Conservation (phyloP, 1,140 invertebrate genomes). For the Venustaconcha ellipsiformis region DNA sequence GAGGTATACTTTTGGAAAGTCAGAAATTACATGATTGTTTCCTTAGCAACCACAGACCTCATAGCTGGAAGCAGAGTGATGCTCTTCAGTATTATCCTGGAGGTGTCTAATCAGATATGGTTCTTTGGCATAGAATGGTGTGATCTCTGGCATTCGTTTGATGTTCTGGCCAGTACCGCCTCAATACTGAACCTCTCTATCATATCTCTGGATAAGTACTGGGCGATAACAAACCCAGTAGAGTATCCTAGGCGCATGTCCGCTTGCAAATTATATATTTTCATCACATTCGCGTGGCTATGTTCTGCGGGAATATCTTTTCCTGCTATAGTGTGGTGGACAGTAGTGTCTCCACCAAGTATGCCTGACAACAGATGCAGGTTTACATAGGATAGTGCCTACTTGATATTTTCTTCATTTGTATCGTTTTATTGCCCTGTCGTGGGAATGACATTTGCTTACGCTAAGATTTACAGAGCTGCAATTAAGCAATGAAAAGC, state of each 20-base stretch:
- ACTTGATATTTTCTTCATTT: slow-evolving; percentile 67
- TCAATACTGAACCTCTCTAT: slow-evolving; percentile 97
- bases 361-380: slow-evolving; percentile 55
- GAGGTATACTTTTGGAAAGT: slow-evolving; percentile 95
- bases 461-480: slow-evolving; percentile 64
- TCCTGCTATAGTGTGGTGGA: slow-evolving; percentile 96
- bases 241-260: slow-evolving; percentile 97
- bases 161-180: slow-evolving; percentile 96
- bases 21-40: slow-evolving; percentile 98
- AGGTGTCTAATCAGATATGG: slow-evolving; percentile 83
- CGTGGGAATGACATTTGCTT: slow-evolving; percentile 71
- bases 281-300: slow-evolving; percentile 94
- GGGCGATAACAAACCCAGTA: slow-evolving; percentile 97
- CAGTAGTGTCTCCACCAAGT: slow-evolving; percentile 49
- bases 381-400: slow-evolving; percentile 70
- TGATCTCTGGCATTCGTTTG: slow-evolving; percentile 97
- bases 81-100: slow-evolving; percentile 95
- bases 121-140: slow-evolving; percentile 90
- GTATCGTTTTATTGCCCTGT: slow-evolving; percentile 73
- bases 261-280: slow-evolving; percentile 80
- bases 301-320: slow-evolving; percentile 93
- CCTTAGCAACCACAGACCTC: slow-evolving; percentile 95
- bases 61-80: slow-evolving; percentile 95
- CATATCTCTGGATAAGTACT: slow-evolving; percentile 81
- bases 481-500: slow-evolving; percentile 60